Evolutionary conservation across 30 jellyfish, hydroid and myxozoan genomes (phyloP).

Genomic region (Aurelia sp.): DNA sequence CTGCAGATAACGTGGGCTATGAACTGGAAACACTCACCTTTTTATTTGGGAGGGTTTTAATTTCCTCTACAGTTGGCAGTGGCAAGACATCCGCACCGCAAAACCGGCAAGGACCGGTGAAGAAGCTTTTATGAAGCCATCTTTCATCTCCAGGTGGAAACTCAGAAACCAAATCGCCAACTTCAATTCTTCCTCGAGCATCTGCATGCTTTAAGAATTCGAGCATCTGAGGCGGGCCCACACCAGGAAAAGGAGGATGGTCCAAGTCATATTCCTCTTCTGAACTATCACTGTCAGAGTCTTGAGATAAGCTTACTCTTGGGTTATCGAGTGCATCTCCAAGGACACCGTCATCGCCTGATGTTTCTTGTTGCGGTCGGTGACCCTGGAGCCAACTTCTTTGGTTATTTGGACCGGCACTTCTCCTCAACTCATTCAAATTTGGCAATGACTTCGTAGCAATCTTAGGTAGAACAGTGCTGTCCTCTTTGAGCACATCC

Average conservation of each 20-base stretch:
- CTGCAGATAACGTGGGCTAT: no score
- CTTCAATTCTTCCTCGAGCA: neutral
- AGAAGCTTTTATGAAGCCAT: constrained; percentile 54
- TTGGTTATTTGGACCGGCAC: no score
- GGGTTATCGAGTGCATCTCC: neutral
- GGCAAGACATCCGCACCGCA: constrained; percentile 70
- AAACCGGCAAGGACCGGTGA: constrained; percentile 78
- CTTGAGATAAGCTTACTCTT: neutral
- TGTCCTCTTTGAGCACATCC: no score
- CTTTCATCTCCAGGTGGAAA: neutral
- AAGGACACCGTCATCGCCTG: no score
- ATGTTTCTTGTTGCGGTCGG: no score
- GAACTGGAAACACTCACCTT: constrained; percentile 30
- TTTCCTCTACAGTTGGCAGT: constrained; percentile 70
- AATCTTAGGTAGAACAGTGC: no score
- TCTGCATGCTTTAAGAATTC: constrained; percentile 45
- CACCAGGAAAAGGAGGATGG: constrained; percentile 52
- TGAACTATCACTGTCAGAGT: constrained; percentile 40
- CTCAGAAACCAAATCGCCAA: neutral
- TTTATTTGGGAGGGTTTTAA: constrained; percentile 20
- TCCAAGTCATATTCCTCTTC: neutral
- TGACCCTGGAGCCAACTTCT: no score
- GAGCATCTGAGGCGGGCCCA: constrained; percentile 84
- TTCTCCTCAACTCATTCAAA: no score
- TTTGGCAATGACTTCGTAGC: no score